A percentile compares a stretch with the other conserved stretches of the same genome.
Conservation (phyloP, 2,888 invertebrate species). For the Epiblema foenella region DNA sequence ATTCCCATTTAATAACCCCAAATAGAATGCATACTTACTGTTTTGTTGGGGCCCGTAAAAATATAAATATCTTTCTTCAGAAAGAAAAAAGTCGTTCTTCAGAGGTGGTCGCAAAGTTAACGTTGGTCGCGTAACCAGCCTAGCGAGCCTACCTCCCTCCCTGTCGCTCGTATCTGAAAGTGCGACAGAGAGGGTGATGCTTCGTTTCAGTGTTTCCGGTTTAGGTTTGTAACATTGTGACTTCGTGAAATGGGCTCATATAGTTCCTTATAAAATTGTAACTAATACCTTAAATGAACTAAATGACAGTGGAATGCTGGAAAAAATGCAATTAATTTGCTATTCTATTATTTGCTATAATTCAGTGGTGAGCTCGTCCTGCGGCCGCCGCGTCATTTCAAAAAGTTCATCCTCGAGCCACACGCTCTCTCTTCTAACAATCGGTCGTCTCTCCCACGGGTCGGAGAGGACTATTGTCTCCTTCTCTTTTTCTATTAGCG, state of each 20-base stretch:
- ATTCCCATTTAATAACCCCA: too few relatives aligned
- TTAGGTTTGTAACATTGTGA: too few relatives aligned
- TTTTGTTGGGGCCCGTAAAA: too few relatives aligned
- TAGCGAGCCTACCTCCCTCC: too few relatives aligned
- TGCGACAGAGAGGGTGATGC: not conserved
- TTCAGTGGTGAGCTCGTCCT: slow-evolving; percentile 95
- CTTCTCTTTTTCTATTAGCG: slow-evolving; percentile 73
- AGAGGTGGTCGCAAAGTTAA: too few relatives aligned
- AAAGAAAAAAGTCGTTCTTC: too few relatives aligned
- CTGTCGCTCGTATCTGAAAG: too few relatives aligned
- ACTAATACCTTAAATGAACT: not conserved
- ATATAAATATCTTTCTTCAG: too few relatives aligned
- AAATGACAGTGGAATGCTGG: slow-evolving; percentile 20
- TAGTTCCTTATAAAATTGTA: not conserved
- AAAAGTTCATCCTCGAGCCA: slow-evolving; percentile 93
- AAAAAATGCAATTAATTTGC: slow-evolving; percentile 2
- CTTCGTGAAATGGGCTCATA: too few relatives aligned
- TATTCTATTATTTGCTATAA: slow-evolving; percentile 76
- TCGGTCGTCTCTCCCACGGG: slow-evolving; percentile 80
- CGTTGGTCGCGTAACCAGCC: too few relatives aligned
- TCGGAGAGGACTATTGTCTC: slow-evolving; percentile 77
- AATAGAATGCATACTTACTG: too few relatives aligned
- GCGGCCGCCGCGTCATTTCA: slow-evolving; percentile 93
- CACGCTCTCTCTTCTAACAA: slow-evolving; percentile 83
- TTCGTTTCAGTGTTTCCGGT: not conserved